These are phyloP conservation scores for Stegodyphus dumicola DNA, from an alignment of 1,140 invertebrate species.

Conservation along the genomic window DNA sequence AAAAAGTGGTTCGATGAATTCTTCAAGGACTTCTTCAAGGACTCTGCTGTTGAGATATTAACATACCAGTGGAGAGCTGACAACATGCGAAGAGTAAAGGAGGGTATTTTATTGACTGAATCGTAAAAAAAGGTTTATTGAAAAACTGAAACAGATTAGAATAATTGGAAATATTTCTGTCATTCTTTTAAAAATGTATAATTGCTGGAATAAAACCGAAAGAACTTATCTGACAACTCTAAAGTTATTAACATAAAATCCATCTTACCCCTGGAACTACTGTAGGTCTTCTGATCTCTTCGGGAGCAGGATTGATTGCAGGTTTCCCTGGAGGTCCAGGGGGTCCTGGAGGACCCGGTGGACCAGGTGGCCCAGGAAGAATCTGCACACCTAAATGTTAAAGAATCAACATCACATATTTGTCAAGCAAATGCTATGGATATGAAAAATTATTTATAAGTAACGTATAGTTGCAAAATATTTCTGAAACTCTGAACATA, in stretches of 20 bases:
- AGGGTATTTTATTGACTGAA: background rate
- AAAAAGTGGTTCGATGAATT: background rate
- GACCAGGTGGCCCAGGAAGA: constrained; percentile 43
- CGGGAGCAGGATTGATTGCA: constrained; percentile 8
- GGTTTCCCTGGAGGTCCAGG: constrained; percentile 59
- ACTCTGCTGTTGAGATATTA: background rate
- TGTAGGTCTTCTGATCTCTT: constrained; percentile 48
- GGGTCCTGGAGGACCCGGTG: constrained; percentile 50
- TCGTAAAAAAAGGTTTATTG: background rate
- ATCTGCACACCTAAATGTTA: constrained; percentile 22
- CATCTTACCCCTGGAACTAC: constrained; percentile 57
- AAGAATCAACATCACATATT: background rate
- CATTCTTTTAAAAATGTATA: background rate
- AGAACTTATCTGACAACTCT: background rate
- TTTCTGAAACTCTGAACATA: background rate
- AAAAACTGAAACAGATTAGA: background rate
- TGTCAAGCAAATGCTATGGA: background rate
- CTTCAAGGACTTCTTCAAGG: background rate
- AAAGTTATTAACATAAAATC: background rate
- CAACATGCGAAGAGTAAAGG: background rate
- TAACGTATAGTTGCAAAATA: background rate
- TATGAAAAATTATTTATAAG: background rate
- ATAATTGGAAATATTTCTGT: background rate
- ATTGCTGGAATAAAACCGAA: background rate
- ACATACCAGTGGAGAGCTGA: background rate